Evolutionary conservation across 2,113 vertebrate genomes (phyloP).

Genomic region (Castor canadensis): DNA sequence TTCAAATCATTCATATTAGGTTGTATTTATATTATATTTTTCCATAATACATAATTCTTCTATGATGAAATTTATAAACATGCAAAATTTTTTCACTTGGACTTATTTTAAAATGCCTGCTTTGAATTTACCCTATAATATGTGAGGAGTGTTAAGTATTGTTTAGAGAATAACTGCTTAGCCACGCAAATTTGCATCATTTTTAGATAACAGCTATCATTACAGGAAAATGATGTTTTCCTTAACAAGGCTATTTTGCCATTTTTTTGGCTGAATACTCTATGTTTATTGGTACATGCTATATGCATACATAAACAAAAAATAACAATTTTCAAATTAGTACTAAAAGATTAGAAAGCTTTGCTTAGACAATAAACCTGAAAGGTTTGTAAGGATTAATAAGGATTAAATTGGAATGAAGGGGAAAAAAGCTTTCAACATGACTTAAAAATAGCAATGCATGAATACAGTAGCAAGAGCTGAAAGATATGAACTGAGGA

Average conservation of each 20-base stretch:
- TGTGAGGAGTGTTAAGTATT: background rate
- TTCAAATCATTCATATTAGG: background rate
- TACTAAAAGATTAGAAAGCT: background rate
- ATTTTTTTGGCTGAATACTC: background rate
- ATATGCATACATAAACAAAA: background rate
- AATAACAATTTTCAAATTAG: background rate
- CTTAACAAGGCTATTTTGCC: background rate
- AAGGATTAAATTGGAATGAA: background rate
- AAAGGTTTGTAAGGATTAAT: background rate
- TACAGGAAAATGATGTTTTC: background rate
- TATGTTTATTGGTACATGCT: background rate
- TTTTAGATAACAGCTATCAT: background rate
- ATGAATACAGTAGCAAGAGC: background rate
- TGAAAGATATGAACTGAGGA: background rate
- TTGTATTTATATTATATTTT: background rate
- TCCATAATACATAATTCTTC: background rate
- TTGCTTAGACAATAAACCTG: background rate
- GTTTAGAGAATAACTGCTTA: background rate
- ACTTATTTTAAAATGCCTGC: conserved; percentile 12
- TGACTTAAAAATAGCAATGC: background rate
- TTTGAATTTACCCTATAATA: background rate
- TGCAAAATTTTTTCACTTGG: background rate
- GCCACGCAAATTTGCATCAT: background rate
- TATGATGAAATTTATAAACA: background rate
- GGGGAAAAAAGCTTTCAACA: too few relatives aligned